Percentiles rank a stretch among this genome's conserved stretches.
Evolutionary conservation across 1,140 invertebrate genomes (phyloP).

Genomic region (Tachypleus tridentatus): DNA sequence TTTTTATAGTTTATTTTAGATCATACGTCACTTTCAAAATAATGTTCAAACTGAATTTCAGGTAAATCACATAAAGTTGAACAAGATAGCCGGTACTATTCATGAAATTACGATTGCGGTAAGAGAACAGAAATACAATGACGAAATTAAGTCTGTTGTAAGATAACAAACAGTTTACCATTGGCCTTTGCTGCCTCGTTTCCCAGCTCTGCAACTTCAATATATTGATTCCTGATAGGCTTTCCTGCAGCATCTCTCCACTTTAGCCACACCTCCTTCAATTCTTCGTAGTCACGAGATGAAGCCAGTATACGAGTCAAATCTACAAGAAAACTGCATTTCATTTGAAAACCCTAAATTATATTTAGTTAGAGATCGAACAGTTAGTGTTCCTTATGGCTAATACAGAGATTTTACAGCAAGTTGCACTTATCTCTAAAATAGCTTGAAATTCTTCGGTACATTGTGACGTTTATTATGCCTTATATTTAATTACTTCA

Average conservation of each 20-base stretch:
- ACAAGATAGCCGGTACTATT: neutral
- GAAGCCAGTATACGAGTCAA: slow-evolving; percentile 51
- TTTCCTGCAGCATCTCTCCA: slow-evolving; percentile 54
- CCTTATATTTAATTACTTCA: too few relatives aligned
- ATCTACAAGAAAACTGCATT: slow-evolving; percentile 34
- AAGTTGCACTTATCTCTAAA: too few relatives aligned
- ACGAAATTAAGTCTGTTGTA: too few relatives aligned
- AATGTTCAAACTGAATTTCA: neutral
- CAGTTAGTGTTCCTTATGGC: too few relatives aligned
- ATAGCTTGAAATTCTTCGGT: too few relatives aligned
- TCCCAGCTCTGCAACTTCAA: slow-evolving; percentile 59
- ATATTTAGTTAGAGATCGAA: too few relatives aligned
- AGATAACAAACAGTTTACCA: slow-evolving; percentile 46
- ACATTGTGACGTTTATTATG: too few relatives aligned
- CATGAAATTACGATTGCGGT: neutral
- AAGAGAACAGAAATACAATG: neutral
- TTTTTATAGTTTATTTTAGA: neutral
- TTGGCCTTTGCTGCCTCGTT: slow-evolving; percentile 68
- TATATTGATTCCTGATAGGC: slow-evolving; percentile 56
- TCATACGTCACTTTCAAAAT: neutral
- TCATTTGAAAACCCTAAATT: too few relatives aligned
- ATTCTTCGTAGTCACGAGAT: slow-evolving; percentile 56
- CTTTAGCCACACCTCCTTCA: slow-evolving; percentile 59
- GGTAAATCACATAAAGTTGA: neutral
- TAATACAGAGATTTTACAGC: too few relatives aligned